phyloP scores from a whole-genome alignment of 2,113 vertebrate species.

The Tricholaema leucomelas region DNA sequence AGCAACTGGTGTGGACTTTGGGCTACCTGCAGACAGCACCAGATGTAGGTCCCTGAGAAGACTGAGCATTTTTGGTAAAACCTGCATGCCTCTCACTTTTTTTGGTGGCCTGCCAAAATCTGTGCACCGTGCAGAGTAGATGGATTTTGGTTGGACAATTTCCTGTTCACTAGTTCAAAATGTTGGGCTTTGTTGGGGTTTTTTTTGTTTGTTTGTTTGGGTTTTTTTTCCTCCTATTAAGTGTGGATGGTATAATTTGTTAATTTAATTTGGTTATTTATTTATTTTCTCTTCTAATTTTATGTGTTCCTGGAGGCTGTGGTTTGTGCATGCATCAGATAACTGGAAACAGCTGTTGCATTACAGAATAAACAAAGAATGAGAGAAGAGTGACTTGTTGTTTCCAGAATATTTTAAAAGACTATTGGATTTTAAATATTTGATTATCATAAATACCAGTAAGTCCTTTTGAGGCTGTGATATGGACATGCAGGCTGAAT shows the following conservation, averaged over 20 bases:
- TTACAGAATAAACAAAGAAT: slow-evolving; percentile 33
- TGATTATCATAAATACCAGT: neutral
- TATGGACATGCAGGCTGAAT: neutral
- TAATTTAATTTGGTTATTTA: slow-evolving; percentile 12
- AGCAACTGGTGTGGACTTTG: neutral
- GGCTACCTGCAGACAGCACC: neutral
- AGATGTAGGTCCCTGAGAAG: neutral
- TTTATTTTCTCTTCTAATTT: slow-evolving; percentile 54
- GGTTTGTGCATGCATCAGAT: slow-evolving; percentile 32
- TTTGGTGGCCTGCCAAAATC: neutral
- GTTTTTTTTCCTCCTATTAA: neutral
- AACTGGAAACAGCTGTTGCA: slow-evolving; percentile 45
- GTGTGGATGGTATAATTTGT: neutral
- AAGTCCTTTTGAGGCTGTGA: neutral
- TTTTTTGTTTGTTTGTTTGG: no score
- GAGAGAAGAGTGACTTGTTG: neutral
- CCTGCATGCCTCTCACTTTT: neutral
- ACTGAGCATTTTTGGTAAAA: neutral
- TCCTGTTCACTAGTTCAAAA: neutral
- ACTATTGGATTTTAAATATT: neutral
- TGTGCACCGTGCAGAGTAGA: neutral
- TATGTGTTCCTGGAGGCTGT: neutral
- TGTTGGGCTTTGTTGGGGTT: no score
- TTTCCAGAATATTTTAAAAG: slow-evolving; percentile 1
- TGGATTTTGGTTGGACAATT: neutral